Percentiles rank a stretch among this genome's conserved stretches.
Conservation (phyloP, 2,797 vertebrate species). For the Coluber constrictor region DNA sequence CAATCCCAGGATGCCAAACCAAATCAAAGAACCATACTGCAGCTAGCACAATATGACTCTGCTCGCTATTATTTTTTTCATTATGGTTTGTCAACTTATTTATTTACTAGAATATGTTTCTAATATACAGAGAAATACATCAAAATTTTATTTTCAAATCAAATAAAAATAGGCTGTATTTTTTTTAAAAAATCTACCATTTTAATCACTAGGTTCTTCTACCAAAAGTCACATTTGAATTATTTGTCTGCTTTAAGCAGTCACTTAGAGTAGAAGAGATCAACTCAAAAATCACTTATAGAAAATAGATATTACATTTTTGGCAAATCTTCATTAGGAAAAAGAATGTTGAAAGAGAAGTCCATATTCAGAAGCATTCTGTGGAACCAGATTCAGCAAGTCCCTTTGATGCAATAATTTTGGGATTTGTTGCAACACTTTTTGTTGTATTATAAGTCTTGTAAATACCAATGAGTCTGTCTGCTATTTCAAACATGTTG, state of each 20-base stretch:
- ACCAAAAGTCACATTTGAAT: background rate
- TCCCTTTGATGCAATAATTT: conserved; percentile 81
- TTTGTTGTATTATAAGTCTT: conserved; percentile 95
- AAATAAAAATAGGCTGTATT: background rate
- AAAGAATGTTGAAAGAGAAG: background rate
- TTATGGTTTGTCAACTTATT: background rate
- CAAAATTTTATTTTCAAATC: conserved; percentile 1
- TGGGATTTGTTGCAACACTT: conserved; percentile 90
- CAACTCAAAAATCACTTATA: background rate
- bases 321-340: background rate
- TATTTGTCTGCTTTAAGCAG: background rate
- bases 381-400: conserved; percentile 57
- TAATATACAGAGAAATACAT: background rate
- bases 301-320: background rate
- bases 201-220: background rate
- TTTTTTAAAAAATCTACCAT: background rate
- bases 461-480: conserved; percentile 94
- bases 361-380: background rate
- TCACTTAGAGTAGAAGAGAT: background rate
- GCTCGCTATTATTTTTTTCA: background rate
- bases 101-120: background rate
- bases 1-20: background rate
- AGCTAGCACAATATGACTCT: background rate
- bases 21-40: background rate
- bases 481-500: conserved; percentile 98